Percentiles rank a stretch among this genome's conserved stretches.
Evolutionary conservation across 30 jellyfish, hydroid and myxozoan genomes (phyloP).

Genomic region (Clytia hemisphaerica): DNA sequence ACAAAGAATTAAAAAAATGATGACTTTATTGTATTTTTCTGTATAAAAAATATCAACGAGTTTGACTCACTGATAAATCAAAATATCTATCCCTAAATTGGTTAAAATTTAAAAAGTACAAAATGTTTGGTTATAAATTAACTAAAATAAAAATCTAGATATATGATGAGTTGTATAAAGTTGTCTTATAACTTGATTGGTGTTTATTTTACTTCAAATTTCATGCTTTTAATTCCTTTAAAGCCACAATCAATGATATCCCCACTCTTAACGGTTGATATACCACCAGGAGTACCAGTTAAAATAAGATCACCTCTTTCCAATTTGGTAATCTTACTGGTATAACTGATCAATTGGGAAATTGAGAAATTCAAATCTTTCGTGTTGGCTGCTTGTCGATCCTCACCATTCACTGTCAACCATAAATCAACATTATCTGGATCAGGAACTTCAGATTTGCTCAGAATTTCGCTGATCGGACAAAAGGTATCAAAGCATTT

Average conservation of each 20-base stretch:
- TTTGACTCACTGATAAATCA: no score
- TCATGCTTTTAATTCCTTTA: constrained; percentile 38
- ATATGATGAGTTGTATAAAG: no score
- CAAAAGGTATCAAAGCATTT: constrained; percentile 95
- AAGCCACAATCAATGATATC: constrained; percentile 74
- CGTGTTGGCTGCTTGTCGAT: constrained; percentile 77
- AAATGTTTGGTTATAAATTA: no score
- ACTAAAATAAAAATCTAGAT: no score
- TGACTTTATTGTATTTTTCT: no score
- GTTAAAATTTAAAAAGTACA: no score
- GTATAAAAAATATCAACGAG: no score
- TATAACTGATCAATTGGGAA: constrained; percentile 65
- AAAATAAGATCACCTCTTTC: constrained; percentile 74
- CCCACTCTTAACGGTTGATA: constrained; percentile 70
- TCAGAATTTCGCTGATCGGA: constrained; percentile 69
- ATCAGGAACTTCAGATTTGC: constrained; percentile 36
- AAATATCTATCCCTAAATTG: no score
- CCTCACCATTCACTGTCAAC: constrained; percentile 61
- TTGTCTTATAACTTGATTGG: no score
- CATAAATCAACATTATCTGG: constrained; percentile 75
- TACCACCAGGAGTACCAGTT: constrained; percentile 94
- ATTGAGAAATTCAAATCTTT: constrained; percentile 75
- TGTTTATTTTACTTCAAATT: constrained; percentile 50
- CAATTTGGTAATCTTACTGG: constrained; percentile 65
- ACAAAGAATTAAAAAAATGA: no score